These are phyloP conservation scores for Loxodonta africana DNA, from an alignment of 2,113 vertebrate species.

Conservation along the genomic window DNA sequence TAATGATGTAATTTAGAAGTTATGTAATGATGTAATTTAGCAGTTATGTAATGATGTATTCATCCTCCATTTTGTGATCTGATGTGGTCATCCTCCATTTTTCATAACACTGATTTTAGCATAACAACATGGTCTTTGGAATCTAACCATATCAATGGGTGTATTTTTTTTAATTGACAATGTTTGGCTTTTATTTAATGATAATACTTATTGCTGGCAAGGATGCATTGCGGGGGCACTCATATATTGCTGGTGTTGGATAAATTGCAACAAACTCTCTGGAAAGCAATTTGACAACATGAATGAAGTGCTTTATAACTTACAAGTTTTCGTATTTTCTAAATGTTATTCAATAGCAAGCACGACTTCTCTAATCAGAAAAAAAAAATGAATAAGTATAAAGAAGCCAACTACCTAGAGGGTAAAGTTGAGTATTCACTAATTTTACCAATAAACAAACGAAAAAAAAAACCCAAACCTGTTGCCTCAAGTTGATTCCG, in stretches of 20 bases:
- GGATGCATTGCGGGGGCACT: rapidly evolving
- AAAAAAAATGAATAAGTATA: not conserved
- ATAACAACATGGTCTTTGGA: no score
- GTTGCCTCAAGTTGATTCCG: no score
- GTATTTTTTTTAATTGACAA: not conserved
- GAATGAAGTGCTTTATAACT: not conserved
- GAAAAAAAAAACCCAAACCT: no score
- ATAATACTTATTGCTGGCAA: not conserved
- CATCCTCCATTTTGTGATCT: no score
- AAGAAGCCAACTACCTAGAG: not conserved
- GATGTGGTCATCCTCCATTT: no score
- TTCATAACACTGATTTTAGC: no score
- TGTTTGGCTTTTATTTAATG: not conserved
- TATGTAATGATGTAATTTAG: no score
- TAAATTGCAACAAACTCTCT: not conserved
- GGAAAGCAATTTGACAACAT: not conserved
- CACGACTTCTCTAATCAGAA: not conserved
- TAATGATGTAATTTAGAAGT: no score
- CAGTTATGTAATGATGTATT: no score
- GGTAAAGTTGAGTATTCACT: not conserved
- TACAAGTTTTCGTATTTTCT: not conserved
- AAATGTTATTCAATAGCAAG: not conserved
- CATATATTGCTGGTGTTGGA: no score
- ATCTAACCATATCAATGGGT: no score
- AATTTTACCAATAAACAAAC: not conserved